Base-by-base conservation (phyloP, 1,140 invertebrate species). In the Acromyrmex heyeri region DNA sequence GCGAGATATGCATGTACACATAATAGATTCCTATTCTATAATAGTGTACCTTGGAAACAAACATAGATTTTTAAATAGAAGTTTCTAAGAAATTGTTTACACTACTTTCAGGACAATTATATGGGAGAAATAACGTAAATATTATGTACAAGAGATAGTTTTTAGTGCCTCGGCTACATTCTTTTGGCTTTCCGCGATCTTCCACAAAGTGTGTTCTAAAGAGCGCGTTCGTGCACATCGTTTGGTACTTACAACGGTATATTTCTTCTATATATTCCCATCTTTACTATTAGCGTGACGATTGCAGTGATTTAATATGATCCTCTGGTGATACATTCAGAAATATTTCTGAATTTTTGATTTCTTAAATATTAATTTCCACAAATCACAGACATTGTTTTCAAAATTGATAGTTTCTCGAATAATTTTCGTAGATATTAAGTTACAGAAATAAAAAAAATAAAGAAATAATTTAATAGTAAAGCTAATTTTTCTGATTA, bases 71-170 rank as follows among this genome's bases (percentile, higher is more conserved):
- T 59, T 61, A 61, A 76, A 44, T 76, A 34, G n/a, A 10, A 24
- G n/a, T 16, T 48, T 59, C 53, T 53, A 30, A 79, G 73, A 38
- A 50, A 77, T 61, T 24, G 44, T 48, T 75, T 21, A 64, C n/a
- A 64, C 24, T 34, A 61, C 27, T 55, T 69, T 62, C 76, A 50
- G 77, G 64, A 21, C 86, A 57, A 65, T 78, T 73, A 62, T 44
- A 53, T 78, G 65, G 88, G 78, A 93, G 91, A 92, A 93, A 91
- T 65, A 75, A 81, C 34, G 4, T 59, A 38, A 30, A 14, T 79
- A 79, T 48, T 93, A 93, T 94, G 91, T 93, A 94, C 93, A 94
- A 93, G 38, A 79, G 61, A 67, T 34, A 75, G 21, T 90, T 38
- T 72, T 92, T 88, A 92, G 91, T 88, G 90, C 88, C 92, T 91